Percentiles rank a stretch among this genome's conserved stretches.
Evolutionary conservation across 2,797 vertebrate species (phyloP).

Genomic region (Argya squamiceps): DNA sequence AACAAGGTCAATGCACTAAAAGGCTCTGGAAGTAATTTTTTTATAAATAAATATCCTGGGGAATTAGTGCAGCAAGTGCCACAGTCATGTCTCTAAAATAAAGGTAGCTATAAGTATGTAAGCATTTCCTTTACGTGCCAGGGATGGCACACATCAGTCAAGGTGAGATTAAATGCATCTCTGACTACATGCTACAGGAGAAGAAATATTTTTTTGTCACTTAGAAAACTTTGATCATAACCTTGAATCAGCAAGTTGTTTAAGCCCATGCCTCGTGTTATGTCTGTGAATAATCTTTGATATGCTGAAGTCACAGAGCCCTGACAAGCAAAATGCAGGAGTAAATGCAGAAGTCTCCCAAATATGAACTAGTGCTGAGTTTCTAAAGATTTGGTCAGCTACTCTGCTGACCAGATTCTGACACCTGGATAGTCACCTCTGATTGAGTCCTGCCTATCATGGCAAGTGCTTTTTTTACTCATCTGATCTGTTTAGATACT

Average conservation of each 20-base stretch:
- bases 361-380: not conserved
- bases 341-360: not conserved
- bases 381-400: not conserved
- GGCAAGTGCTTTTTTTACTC: not conserved
- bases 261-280: not conserved
- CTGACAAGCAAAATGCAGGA: not conserved
- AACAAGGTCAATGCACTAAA: conserved; percentile 73
- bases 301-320: not conserved
- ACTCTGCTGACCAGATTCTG: not conserved
- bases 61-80: conserved; percentile 34
- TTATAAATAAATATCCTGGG: conserved; percentile 50
- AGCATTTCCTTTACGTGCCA: not conserved
- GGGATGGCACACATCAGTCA: not conserved
- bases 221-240: not conserved
- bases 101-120: not conserved
- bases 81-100: conserved; percentile 10
- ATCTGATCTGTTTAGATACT: not conserved
- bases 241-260: not conserved
- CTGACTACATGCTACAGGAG: not conserved
- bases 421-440: not conserved
- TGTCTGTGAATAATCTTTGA: not conserved
- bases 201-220: not conserved
- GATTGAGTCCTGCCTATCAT: not conserved
- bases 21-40: conserved; percentile 61
- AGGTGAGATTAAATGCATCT: not conserved